These are phyloP conservation scores for Caenorhabditis auriculariae DNA, from an alignment of 2,888 invertebrate genomes.

Conservation along the genomic window DNA sequence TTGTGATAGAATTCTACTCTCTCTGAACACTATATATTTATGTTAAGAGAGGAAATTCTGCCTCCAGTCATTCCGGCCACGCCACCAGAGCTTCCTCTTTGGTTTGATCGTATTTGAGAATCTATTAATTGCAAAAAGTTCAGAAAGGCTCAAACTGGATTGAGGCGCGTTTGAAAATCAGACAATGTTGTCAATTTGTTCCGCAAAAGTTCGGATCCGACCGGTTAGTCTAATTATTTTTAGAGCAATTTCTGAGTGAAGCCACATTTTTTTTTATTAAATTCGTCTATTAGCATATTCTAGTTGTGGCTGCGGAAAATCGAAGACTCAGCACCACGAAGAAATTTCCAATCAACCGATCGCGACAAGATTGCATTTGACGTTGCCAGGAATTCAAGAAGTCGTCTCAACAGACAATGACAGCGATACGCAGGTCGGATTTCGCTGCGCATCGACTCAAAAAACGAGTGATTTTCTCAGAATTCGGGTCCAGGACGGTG, in stretches of 20 bases:
- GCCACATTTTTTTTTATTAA: neutral
- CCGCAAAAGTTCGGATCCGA: slow-evolving; percentile 44
- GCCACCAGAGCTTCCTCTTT: slow-evolving; percentile 18
- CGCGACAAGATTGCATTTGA: slow-evolving; percentile 10
- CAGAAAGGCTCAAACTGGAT: slow-evolving; percentile 73
- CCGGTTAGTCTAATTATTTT: slow-evolving; percentile 4
- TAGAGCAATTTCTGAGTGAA: neutral
- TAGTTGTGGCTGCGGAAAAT: slow-evolving; percentile 41
- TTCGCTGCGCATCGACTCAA: neutral
- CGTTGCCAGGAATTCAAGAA: slow-evolving; percentile 25
- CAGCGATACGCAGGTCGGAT: neutral
- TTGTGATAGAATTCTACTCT: neutral
- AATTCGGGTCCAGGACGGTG: slow-evolving; percentile 29
- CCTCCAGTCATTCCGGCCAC: slow-evolving; percentile 27
- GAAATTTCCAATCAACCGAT: slow-evolving; percentile 15
- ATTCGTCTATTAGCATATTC: neutral
- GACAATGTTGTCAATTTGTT: slow-evolving; percentile 88
- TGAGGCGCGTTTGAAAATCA: slow-evolving; percentile 86
- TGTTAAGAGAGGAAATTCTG: slow-evolving; percentile 25
- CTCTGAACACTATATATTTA: too few relatives aligned
- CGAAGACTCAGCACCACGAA: slow-evolving; percentile 26
- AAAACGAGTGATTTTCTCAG: neutral
- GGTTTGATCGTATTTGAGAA: neutral
- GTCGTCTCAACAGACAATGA: slow-evolving; percentile 15
- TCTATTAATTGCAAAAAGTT: slow-evolving; percentile 1